These are phyloP conservation scores for Drosophila trapezifrons DNA, from an alignment of 1,140 invertebrate species.

Conservation along the genomic window DNA sequence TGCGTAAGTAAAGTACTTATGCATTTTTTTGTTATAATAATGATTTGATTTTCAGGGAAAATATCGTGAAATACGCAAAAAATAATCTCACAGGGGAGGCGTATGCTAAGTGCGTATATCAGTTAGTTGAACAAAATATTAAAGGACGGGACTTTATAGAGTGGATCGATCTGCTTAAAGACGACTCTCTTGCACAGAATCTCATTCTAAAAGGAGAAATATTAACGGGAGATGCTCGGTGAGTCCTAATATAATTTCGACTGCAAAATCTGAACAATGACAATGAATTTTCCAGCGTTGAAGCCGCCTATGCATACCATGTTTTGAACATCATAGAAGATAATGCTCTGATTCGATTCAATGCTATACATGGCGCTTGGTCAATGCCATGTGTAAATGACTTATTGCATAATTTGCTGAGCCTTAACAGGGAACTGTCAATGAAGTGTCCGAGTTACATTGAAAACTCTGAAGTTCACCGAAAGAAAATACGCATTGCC, in stretches of 20 bases:
- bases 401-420: slow-evolving; percentile 23
- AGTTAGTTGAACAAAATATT: background rate
- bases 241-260: background rate
- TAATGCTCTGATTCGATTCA: background rate
- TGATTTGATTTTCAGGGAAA: background rate
- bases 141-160: no score
- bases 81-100: slow-evolving; percentile 8
- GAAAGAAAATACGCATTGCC: slow-evolving; percentile 82
- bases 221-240: slow-evolving; percentile 61
- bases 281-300: slow-evolving; percentile 1
- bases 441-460: slow-evolving; percentile 78
- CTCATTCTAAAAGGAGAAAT: slow-evolving; percentile 39
- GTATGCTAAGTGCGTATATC: slow-evolving; percentile 2
- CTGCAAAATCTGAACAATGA: no score
- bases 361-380: no score
- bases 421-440: slow-evolving; percentile 42
- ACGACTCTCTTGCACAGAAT: background rate
- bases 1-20: slow-evolving; percentile 16
- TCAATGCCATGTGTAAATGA: no score
- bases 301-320: background rate
- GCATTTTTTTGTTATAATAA: background rate
- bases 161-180: no score
- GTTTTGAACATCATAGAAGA: no score
- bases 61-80: slow-evolving; percentile 18
- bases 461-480: slow-evolving; percentile 83